Evolutionary conservation across 2,888 invertebrate species (phyloP).

Genomic region (Theretra japonica): DNA sequence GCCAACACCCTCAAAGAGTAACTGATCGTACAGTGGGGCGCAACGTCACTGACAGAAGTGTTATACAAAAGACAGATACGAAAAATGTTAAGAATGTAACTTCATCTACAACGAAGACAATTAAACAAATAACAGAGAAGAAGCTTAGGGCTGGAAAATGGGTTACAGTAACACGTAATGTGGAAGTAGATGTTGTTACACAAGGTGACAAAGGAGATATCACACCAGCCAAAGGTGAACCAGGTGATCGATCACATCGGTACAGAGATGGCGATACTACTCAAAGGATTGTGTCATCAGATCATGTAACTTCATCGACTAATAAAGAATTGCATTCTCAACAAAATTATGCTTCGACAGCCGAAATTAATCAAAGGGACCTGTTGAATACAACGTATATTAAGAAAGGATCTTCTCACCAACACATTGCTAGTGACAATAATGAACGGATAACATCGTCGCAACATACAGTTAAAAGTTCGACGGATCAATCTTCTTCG

Average conservation of each 20-base stretch:
- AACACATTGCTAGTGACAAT: constrained; percentile 50
- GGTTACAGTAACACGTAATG: constrained; percentile 84
- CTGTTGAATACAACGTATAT: constrained; percentile 46
- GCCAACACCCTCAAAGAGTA: constrained; percentile 47
- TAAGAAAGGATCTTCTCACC: constrained; percentile 49
- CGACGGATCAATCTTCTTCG: constrained; percentile 48
- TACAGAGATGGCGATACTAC: constrained; percentile 45
- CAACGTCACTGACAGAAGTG: constrained; percentile 56
- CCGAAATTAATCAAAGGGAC: constrained; percentile 48
- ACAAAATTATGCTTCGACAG: constrained; percentile 48
- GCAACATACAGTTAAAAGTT: constrained; percentile 49
- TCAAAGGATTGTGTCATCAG: constrained; percentile 55
- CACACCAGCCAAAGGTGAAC: constrained; percentile 40
- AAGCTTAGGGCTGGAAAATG: constrained; percentile 80
- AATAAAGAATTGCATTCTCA: constrained; percentile 49
- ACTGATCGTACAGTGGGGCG: constrained; percentile 56
- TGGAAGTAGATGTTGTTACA: constrained; percentile 86
- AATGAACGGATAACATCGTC: constrained; percentile 48
- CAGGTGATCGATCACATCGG: constrained; percentile 46
- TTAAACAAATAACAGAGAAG: constrained; percentile 84
- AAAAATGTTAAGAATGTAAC: constrained; percentile 61
- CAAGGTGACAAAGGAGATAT: constrained; percentile 51
- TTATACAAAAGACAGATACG: constrained; percentile 61
- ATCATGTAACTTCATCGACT: constrained; percentile 52
- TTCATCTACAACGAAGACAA: constrained; percentile 81